phyloP scores from a whole-genome alignment of 2,797 vertebrate species.

The Trachops cirrhosus region DNA sequence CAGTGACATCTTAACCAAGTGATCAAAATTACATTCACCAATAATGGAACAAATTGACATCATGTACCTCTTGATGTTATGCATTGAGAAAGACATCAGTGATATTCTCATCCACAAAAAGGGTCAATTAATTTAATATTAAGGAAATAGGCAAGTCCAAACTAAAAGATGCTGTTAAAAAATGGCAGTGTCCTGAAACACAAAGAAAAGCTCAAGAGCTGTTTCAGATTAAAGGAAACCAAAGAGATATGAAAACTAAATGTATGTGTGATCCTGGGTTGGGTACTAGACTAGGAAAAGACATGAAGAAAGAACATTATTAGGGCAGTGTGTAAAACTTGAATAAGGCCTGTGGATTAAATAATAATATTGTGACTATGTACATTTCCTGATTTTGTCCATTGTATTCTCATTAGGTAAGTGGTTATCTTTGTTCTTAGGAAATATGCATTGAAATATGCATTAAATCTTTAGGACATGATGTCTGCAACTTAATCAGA shows the following conservation, averaged over 20 bases:
- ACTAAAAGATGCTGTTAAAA: constrained; percentile 40
- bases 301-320: background rate
- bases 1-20: background rate
- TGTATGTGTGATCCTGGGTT: background rate
- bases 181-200: background rate
- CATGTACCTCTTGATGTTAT: background rate
- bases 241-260: background rate
- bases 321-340: background rate
- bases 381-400: background rate
- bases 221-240: constrained; percentile 27
- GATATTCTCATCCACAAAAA: background rate
- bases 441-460: background rate
- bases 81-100: background rate
- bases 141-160: background rate
- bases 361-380: background rate
- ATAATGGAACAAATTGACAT: background rate
- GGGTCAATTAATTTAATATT: background rate
- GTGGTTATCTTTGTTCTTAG: background rate
- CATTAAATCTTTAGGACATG: background rate
- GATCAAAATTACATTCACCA: background rate
- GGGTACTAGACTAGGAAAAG: background rate
- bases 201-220: background rate
- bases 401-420: background rate
- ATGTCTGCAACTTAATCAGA: background rate
- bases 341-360: background rate